Conservation (phyloP, 2,797 vertebrate species). For the Mycteria americana region DNA sequence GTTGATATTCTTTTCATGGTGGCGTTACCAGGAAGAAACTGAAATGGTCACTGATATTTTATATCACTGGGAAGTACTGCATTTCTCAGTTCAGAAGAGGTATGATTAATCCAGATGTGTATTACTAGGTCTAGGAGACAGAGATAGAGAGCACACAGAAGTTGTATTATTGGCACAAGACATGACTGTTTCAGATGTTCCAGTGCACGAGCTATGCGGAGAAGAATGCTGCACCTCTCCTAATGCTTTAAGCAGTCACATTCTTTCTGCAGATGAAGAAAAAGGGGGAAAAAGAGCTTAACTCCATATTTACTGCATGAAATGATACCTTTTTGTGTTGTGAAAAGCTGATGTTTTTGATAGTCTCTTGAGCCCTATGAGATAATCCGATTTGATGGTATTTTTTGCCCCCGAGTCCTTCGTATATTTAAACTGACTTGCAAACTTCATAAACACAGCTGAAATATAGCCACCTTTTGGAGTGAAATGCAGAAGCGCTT, state of each 20-base stretch:
- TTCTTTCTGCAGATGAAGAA: slow-evolving; percentile 33
- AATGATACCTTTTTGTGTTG: slow-evolving; percentile 2
- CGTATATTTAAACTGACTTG: not conserved
- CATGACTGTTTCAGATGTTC: slow-evolving; percentile 39
- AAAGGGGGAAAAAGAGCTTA: not conserved
- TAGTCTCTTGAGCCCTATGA: not conserved
- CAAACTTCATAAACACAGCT: not conserved
- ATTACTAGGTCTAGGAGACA: not conserved
- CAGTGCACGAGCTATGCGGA: slow-evolving; percentile 7
- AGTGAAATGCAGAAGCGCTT: not conserved
- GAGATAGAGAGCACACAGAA: slow-evolving; percentile 18
- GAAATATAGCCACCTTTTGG: not conserved
- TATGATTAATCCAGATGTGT: slow-evolving; percentile 45
- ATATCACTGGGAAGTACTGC: not conserved
- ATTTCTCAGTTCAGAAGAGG: slow-evolving; percentile 13
- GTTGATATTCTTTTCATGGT: not conserved
- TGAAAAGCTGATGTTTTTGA: not conserved
- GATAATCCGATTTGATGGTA: not conserved
- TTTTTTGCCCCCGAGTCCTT: slow-evolving; percentile 15
- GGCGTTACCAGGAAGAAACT: not conserved
- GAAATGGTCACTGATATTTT: not conserved
- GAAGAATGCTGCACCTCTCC: slow-evolving; percentile 45
- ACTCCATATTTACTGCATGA: not conserved
- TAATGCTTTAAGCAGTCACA: slow-evolving; percentile 60
- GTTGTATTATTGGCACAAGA: slow-evolving; percentile 17